Conservation (phyloP, 2,797 vertebrate species). For the Ispidina picta region DNA sequence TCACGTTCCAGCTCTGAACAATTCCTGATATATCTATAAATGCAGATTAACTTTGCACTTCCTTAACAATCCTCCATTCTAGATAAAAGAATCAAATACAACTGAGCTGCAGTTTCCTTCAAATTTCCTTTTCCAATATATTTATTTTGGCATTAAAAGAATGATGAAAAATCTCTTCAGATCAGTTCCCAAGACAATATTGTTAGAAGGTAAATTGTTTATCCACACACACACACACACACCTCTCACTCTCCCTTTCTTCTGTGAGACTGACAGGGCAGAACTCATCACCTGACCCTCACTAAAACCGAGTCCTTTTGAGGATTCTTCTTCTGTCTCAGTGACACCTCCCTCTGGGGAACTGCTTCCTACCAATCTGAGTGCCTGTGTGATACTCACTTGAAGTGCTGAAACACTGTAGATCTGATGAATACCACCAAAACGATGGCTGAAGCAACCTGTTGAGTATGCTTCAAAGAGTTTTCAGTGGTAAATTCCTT, state of each 20-base stretch:
- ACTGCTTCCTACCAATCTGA: neutral
- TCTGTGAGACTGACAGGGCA: neutral
- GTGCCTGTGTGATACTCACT: neutral
- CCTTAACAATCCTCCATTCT: neutral
- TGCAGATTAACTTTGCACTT: slow-evolving; percentile 12
- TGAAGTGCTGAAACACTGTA: neutral
- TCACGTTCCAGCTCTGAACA: neutral
- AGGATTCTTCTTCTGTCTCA: neutral
- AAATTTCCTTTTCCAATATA: neutral
- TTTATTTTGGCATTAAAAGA: slow-evolving; percentile 7
- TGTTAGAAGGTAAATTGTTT: neutral
- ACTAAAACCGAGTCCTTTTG: neutral
- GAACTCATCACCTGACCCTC: neutral
- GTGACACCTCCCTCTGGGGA: neutral
- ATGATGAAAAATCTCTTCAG: neutral
- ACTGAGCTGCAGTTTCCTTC: neutral
- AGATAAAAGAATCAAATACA: neutral
- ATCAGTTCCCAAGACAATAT: neutral
- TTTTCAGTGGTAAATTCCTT: neutral
- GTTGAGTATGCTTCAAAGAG: neutral
- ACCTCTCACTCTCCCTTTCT: neutral
- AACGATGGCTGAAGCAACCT: neutral
- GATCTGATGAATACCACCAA: neutral
- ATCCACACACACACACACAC: neutral
- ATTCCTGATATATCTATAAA: neutral